These are phyloP conservation scores for Xiphias gladius DNA, from an alignment of 2,113 vertebrate genomes.

Conservation along the genomic window DNA sequence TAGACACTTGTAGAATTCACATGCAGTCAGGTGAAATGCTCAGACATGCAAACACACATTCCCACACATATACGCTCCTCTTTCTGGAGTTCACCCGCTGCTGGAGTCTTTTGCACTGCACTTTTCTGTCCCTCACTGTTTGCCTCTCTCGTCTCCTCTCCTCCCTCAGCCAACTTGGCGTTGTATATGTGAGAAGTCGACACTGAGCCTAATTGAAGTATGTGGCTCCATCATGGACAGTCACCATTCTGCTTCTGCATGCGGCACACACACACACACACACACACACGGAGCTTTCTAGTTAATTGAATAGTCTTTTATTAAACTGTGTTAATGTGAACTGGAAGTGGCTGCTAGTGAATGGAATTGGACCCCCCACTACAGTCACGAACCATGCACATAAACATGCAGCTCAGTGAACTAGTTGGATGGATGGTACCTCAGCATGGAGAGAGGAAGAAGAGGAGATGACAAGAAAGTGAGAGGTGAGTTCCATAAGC, in stretches of 20 bases:
- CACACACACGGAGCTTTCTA: conserved; percentile 53
- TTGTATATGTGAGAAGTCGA: conserved; percentile 64
- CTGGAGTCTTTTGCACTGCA: conserved; percentile 11
- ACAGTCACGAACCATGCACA: conserved; percentile 30
- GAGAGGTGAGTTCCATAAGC: conserved; percentile 15
- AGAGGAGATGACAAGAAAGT: background rate
- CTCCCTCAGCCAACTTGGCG: conserved; percentile 65
- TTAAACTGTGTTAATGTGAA: conserved; percentile 80
- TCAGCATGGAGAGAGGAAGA: conserved; percentile 4
- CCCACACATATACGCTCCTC: conserved; percentile 24
- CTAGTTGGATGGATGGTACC: conserved; percentile 34
- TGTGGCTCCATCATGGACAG: conserved; percentile 72
- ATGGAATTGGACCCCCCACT: conserved; percentile 75
- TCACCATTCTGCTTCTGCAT: conserved; percentile 55
- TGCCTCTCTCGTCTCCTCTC: conserved; percentile 18
- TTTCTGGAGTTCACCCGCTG: conserved; percentile 12
- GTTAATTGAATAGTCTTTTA: conserved; percentile 81
- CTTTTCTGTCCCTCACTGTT: conserved; percentile 19
- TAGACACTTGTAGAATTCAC: conserved; percentile 40
- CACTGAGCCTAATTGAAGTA: conserved; percentile 78
- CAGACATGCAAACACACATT: conserved; percentile 14
- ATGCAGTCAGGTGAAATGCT: conserved; percentile 28
- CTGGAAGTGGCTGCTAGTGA: conserved; percentile 72
- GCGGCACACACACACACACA: conserved; percentile 40
- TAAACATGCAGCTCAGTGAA: conserved; percentile 36